These are phyloP conservation scores for Semaprochilodus insignis DNA, from an alignment of 2,797 vertebrate genomes.

Conservation along the genomic window DNA sequence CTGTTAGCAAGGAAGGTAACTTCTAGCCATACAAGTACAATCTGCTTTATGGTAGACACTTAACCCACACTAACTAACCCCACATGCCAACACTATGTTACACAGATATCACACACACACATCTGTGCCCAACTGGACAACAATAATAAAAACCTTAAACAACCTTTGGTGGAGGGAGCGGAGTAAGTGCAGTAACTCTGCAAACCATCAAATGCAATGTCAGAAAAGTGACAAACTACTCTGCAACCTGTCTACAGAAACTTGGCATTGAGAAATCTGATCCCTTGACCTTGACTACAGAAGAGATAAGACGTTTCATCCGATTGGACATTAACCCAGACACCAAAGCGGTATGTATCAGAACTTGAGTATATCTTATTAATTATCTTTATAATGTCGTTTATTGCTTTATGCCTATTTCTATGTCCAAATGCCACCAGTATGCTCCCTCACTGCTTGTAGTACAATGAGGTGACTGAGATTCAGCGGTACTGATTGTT, in stretches of 20 bases:
- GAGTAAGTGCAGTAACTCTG: too few species aligned
- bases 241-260: conserved; percentile 70
- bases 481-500: background rate
- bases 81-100: too few species aligned
- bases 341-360: conserved; percentile 29
- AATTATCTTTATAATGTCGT: background rate
- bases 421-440: background rate
- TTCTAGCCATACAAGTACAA: too few species aligned
- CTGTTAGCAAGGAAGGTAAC: too few species aligned
- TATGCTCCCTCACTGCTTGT: background rate
- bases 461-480: background rate
- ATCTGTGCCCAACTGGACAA: too few species aligned
- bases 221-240: background rate
- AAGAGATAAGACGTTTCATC: conserved; percentile 83
- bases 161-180: too few species aligned
- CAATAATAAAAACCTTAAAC: too few species aligned
- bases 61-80: too few species aligned
- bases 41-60: too few species aligned
- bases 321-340: conserved; percentile 83
- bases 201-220: background rate
- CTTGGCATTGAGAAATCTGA: conserved; percentile 85
- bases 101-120: too few species aligned
- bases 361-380: background rate
- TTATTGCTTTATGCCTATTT: background rate
- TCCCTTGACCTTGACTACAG: conserved; percentile 77